These are phyloP conservation scores for Atlantisia rogersi DNA, from an alignment of 2,113 vertebrate species.

Conservation along the genomic window DNA sequence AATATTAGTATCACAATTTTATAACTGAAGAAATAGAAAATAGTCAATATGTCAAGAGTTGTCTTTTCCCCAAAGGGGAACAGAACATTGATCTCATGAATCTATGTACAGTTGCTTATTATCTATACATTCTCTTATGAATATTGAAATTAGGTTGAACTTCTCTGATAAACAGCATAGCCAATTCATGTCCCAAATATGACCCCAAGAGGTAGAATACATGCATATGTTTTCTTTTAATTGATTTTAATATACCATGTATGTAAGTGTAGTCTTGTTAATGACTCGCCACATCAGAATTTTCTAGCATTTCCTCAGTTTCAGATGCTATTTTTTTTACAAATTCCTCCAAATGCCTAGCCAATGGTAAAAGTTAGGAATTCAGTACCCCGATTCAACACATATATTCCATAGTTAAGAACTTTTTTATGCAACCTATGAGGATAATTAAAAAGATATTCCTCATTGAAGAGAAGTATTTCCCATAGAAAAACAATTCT, in stretches of 20 bases:
- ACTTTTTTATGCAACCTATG: background rate
- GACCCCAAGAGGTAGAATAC: background rate
- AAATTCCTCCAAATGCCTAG: background rate
- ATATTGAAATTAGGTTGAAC: background rate
- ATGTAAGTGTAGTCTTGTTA: background rate
- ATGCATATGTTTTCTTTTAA: background rate
- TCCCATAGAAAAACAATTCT: background rate
- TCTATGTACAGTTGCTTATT: background rate
- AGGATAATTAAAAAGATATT: background rate
- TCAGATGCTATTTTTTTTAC: background rate
- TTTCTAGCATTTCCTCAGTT: background rate
- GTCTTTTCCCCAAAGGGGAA: background rate
- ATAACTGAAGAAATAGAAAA: background rate
- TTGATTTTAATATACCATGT: background rate
- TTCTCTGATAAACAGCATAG: background rate
- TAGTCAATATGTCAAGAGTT: background rate
- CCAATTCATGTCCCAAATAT: background rate
- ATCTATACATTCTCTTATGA: background rate
- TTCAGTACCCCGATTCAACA: background rate
- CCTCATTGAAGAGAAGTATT: rapidly evolving
- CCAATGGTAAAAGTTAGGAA: rapidly evolving
- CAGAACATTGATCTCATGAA: background rate
- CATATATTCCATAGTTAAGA: background rate
- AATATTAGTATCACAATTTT: background rate
- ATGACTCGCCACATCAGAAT: background rate